Evolutionary conservation across 2,113 vertebrate species (phyloP), one percentile per base, ranked within the genome.

Genomic region (Xerus inauris): DNA sequence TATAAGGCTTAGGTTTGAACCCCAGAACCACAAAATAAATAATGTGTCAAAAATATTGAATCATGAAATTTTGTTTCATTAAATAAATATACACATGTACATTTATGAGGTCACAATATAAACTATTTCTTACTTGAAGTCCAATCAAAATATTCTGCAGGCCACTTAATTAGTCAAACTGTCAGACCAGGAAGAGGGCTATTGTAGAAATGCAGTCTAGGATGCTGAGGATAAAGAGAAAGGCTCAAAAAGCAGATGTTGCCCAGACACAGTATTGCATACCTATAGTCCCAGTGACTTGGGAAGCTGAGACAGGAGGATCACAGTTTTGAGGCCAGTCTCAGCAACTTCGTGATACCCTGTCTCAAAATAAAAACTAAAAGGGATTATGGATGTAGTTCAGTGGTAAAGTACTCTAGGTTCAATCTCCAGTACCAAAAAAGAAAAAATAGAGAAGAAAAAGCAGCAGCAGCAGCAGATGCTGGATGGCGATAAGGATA

Each of bases 71-170:
- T 67, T 42, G 26, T 87, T 79, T 84, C 30, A 35, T 42, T 81
- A 90, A 85, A 88, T 45, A 80, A 73, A 92, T 64, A 80, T 32
- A 59, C 16, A 73, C 40, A 87, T 67, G 0, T 86, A 8, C 83
- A 47, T 89, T 96, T 95, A 91, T 67, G 92, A 47, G 40, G 85
- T 89, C 47, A 81, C 65, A 88, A 35, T 77, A 38, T 93, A 93
- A 93, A 76, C 24, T 91, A 90, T 88, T 85, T 95, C 32, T 79
- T 89, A 64, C 28, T 65, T 6, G 32, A 38, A 28, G 54, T 90
- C 45, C 8, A 75, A 8, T 81, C 40, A 75, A 96, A 91, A 96
- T 67, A n/a, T 89, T 81, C 54, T 90, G 42, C 94, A 87, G 35
- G 13, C 38, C 47, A 91, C 6, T 96, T 16, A 26, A 77, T 91